Conservation (phyloP, 2,113 vertebrate genomes). For the Thinocorus orbignyianus region DNA sequence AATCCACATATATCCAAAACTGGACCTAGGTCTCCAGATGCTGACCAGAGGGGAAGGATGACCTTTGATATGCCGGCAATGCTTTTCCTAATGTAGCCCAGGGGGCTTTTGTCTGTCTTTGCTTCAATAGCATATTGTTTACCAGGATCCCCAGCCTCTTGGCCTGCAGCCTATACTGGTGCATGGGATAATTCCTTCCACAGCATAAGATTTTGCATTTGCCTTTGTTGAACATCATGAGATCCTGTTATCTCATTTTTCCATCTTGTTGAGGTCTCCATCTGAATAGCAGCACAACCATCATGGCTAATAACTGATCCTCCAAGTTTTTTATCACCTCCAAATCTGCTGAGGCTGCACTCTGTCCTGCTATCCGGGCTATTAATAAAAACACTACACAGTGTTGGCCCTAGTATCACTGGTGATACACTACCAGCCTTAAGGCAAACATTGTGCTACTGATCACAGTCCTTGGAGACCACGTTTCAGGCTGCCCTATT, state of each 20-base stretch:
- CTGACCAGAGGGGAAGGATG: neutral
- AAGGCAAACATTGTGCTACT: neutral
- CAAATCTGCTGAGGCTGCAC: neutral
- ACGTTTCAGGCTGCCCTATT: neutral
- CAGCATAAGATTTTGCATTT: neutral
- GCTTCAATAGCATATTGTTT: neutral
- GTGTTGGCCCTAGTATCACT: neutral
- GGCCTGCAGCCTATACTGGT: neutral
- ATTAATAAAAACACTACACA: neutral
- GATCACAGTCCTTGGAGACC: neutral
- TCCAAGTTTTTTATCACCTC: neutral
- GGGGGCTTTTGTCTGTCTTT: neutral
- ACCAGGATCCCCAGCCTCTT: neutral
- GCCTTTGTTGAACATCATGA: neutral
- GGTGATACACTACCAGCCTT: neutral
- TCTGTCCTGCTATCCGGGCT: neutral
- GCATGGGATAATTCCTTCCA: neutral
- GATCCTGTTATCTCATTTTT: neutral
- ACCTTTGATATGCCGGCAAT: neutral
- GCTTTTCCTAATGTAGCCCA: neutral
- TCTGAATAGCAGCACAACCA: neutral
- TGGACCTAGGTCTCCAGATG: neutral
- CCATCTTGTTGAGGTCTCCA: neutral
- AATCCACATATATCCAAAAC: neutral
- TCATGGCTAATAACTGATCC: neutral